Percentiles rank a stretch among this genome's conserved stretches.
phyloP scores from a whole-genome alignment of 2,888 invertebrate genomes.

The Cylloceria caligata region DNA sequence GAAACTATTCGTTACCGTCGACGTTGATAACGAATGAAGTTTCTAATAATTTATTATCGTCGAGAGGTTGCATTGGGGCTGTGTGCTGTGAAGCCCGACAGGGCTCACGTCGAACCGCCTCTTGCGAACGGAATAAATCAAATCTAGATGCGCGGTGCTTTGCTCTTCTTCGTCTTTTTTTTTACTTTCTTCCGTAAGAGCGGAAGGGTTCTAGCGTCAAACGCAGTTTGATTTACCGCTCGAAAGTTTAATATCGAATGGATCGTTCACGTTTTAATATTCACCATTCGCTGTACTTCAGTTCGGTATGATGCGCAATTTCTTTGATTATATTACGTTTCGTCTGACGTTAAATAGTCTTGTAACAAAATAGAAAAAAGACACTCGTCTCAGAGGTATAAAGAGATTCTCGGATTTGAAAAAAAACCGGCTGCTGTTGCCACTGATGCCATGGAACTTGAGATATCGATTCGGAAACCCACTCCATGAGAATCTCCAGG shows the following conservation, averaged over 20 bases:
- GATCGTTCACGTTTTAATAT: slow-evolving; percentile 43
- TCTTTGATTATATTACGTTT: slow-evolving; percentile 3
- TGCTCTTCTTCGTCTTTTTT: slow-evolving; percentile 24
- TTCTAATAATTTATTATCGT: slow-evolving; percentile 72
- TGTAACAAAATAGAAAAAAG: neutral
- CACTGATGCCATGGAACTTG: neutral
- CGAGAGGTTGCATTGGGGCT: slow-evolving; percentile 48
- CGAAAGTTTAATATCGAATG: slow-evolving; percentile 45
- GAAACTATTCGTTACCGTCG: slow-evolving; percentile 72
- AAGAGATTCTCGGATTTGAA: slow-evolving; percentile 28
- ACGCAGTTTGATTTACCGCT: slow-evolving; percentile 46
- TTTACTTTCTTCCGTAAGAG: slow-evolving; percentile 14
- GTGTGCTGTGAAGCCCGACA: slow-evolving; percentile 13
- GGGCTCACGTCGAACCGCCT: slow-evolving; percentile 30
- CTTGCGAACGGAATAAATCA: slow-evolving; percentile 54
- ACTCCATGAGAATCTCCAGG: slow-evolving; percentile 61
- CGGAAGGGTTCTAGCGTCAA: slow-evolving; percentile 36
- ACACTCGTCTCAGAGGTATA: neutral
- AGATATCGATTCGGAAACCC: slow-evolving; percentile 51
- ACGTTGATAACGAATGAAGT: slow-evolving; percentile 74
- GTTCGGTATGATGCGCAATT: slow-evolving; percentile 18
- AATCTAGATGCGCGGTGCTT: slow-evolving; percentile 27
- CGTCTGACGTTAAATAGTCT: neutral
- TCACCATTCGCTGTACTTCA: neutral
- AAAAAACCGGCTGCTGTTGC: neutral